Evolutionary conservation across 2,888 invertebrate species (phyloP).

Genomic region (Rutpela maculata): DNA sequence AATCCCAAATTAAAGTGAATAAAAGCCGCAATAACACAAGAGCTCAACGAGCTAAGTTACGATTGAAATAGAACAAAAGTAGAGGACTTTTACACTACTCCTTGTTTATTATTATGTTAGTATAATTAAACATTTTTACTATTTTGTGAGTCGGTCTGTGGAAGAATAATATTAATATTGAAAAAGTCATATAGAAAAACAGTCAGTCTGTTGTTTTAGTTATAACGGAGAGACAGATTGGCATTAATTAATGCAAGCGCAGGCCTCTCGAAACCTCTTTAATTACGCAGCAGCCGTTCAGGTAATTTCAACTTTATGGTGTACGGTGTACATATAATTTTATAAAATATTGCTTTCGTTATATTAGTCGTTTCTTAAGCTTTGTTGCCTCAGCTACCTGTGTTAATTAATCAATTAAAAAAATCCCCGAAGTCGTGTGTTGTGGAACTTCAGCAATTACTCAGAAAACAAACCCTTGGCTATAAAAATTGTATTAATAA

Average conservation of each 20-base stretch:
- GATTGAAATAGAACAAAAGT: not conserved
- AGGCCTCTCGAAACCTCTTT: conserved; percentile 49
- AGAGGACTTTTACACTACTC: not conserved
- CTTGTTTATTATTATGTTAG: not conserved
- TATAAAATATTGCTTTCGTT: conserved; percentile 25
- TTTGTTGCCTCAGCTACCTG: conserved; percentile 26
- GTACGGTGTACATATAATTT: conserved; percentile 37
- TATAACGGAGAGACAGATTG: conserved; percentile 27
- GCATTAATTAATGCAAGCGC: conserved; percentile 32
- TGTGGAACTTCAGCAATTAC: conserved; percentile 2
- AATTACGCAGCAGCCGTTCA: conserved; percentile 57
- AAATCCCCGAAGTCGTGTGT: not conserved
- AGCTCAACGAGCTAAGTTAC: no score
- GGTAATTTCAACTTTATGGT: conserved; percentile 56
- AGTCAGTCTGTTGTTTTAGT: conserved; percentile 3
- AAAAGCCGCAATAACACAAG: no score
- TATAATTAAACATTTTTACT: not conserved
- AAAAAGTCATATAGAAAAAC: not conserved
- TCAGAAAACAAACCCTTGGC: not conserved
- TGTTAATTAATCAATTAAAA: conserved; percentile 30
- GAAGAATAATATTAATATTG: not conserved
- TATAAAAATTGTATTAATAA: not conserved
- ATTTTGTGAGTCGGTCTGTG: not conserved
- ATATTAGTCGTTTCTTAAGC: conserved; percentile 17
- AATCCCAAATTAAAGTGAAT: no score